Conservation (phyloP, 1,140 invertebrate species). For the Halictus rubicundus region DNA sequence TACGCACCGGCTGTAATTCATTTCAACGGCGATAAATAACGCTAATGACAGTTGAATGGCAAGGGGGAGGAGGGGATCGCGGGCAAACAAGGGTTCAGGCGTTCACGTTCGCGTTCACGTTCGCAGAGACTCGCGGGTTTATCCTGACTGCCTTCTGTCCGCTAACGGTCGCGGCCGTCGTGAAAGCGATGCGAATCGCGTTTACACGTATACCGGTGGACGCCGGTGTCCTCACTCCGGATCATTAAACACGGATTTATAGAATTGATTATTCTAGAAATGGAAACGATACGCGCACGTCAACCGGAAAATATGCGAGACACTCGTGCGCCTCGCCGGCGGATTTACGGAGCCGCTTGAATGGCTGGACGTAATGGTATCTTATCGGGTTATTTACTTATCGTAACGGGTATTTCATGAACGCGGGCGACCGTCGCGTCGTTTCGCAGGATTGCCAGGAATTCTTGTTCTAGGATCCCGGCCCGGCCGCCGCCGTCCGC, state of each 20-base stretch:
- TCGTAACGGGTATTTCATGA: constrained; percentile 21
- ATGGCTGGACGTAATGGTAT: constrained; percentile 18
- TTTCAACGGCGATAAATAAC: constrained; percentile 53
- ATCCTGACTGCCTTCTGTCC: neutral
- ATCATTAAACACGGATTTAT: constrained; percentile 41
- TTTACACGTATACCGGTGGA: constrained; percentile 11
- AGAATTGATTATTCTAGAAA: constrained; percentile 40
- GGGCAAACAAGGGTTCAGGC: constrained; percentile 29
- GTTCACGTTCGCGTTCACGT: too few relatives aligned
- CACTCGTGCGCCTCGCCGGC: too few relatives aligned
- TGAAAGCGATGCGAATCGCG: constrained; percentile 32
- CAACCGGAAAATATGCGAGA: constrained; percentile 14
- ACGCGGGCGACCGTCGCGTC: neutral
- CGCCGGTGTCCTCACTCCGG: constrained; percentile 18
- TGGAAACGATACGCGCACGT: constrained; percentile 25
- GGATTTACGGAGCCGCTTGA: constrained; percentile 13
- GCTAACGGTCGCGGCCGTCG: constrained; percentile 25
- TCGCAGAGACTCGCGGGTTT: constrained; percentile 17
- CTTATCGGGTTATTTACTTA: constrained; percentile 38
- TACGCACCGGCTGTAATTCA: constrained; percentile 47
- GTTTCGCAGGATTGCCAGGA: neutral
- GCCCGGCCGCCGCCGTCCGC: neutral
- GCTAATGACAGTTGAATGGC: constrained; percentile 57
- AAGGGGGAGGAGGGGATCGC: constrained; percentile 25
- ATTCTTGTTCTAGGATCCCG: neutral